Evolutionary conservation across 2,888 invertebrate genomes (phyloP), one percentile per base, ranked within the genome.

Genomic region (Lingula anatina): DNA sequence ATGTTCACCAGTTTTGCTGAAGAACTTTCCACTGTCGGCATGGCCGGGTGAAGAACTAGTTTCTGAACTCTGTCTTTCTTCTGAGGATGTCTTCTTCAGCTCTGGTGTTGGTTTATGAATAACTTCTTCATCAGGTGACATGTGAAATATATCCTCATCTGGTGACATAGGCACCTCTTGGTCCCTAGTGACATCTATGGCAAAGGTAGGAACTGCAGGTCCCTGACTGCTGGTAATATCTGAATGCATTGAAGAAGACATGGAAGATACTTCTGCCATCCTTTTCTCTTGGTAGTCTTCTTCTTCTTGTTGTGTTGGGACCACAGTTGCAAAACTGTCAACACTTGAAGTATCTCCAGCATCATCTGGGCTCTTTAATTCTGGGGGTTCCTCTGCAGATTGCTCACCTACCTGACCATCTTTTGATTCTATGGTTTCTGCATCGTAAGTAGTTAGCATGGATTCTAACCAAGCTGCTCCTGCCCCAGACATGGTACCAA

Each of bases 111-210:
- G n/a, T n/a, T n/a, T n/a, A n/a, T n/a, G n/a, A n/a, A n/a, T n/a
- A n/a, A n/a, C n/a, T n/a, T n/a, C 48, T 15, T 49, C 44, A 21
- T 47, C 31, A 43, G 57, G 59, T 53, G 54, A 38, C 46, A 57
- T 56, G 47, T 57, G 57, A 15, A 59, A 52, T 27, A 44, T 51
- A 18, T 63, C 56, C 25, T 55, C 56, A 37, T 62, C 60, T 49
- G 91, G 90, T 78, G 91, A 90, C 39, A 91, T 15, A 12, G 31
- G 9, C 9, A 12, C 9, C 15, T 31, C 31, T n/a, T n/a, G n/a
- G n/a, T n/a, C n/a, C n/a, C n/a, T n/a, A n/a, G n/a, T n/a, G n/a
- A n/a, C n/a, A n/a, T n/a, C n/a, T n/a, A n/a, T n/a, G n/a, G n/a
- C n/a, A n/a, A n/a, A n/a, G n/a, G n/a, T n/a, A n/a, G n/a, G n/a